Evolutionary conservation across 2,888 invertebrate genomes (phyloP).

Genomic region (Venusia cambrica): DNA sequence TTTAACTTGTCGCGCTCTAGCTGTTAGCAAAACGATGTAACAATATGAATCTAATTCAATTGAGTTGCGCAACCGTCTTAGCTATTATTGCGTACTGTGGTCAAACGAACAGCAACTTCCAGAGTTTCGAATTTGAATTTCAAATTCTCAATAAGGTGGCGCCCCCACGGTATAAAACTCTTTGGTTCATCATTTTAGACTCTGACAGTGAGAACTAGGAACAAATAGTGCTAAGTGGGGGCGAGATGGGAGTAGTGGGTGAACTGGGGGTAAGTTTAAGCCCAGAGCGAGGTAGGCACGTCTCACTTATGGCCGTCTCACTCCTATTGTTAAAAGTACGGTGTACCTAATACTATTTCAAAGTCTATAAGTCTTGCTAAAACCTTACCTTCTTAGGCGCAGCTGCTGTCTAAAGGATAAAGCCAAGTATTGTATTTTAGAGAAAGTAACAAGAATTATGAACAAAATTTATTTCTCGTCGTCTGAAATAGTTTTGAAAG

Average conservation of each 20-base stretch:
- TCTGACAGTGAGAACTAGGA: slow-evolving; percentile 33
- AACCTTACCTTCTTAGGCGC: neutral
- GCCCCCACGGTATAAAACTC: slow-evolving; percentile 37
- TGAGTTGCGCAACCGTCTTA: too few relatives aligned
- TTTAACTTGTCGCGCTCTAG: too few relatives aligned
- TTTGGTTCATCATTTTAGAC: slow-evolving; percentile 37
- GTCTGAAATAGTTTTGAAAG: too few relatives aligned
- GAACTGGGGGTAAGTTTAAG: slow-evolving; percentile 34
- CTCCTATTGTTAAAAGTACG: slow-evolving; percentile 13
- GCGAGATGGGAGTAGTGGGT: slow-evolving; percentile 3
- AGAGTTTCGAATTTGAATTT: slow-evolving; percentile 48
- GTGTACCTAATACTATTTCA: slow-evolving; percentile 10
- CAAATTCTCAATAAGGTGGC: slow-evolving; percentile 51
- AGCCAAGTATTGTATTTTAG: too few relatives aligned
- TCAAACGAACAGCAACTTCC: slow-evolving; percentile 28
- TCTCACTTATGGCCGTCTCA: slow-evolving; percentile 18
- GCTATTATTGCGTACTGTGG: too few relatives aligned
- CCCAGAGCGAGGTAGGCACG: slow-evolving; percentile 22
- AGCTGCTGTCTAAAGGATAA: neutral
- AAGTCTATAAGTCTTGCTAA: slow-evolving; percentile 5
- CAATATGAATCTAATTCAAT: too few relatives aligned
- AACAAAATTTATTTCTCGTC: too few relatives aligned
- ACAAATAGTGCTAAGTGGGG: slow-evolving; percentile 33
- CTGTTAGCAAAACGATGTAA: too few relatives aligned
- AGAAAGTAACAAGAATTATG: too few relatives aligned